Evolutionary conservation across 2,797 vertebrate species (phyloP).

Genomic region (Bovichtus variegatus): DNA sequence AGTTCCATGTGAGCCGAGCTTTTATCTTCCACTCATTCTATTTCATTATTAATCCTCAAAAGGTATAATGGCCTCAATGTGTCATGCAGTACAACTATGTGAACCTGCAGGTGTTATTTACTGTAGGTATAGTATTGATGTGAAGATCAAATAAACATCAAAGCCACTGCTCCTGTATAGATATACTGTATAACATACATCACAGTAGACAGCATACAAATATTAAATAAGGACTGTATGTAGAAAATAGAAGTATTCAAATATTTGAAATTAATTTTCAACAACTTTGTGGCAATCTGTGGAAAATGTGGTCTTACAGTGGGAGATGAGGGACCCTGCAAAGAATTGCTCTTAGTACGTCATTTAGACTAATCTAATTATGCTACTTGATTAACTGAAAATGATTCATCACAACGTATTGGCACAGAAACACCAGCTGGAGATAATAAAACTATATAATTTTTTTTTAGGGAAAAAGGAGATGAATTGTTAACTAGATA

Average conservation of each 20-base stretch:
- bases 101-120: slow-evolving; percentile 41
- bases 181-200: neutral
- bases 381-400: slow-evolving; percentile 2
- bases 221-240: neutral
- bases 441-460: no score
- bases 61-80: slow-evolving; percentile 45
- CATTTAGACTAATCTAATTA: slow-evolving; percentile 3
- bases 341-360: neutral
- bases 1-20: slow-evolving; percentile 12
- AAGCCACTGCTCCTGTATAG: slow-evolving; percentile 11
- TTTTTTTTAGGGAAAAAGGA: neutral
- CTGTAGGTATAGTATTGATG: slow-evolving; percentile 33
- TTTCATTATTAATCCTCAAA: slow-evolving; percentile 43
- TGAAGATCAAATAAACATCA: slow-evolving; percentile 53
- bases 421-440: slow-evolving; percentile 8
- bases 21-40: slow-evolving; percentile 35
- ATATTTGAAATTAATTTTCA: neutral
- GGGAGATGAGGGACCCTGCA: neutral
- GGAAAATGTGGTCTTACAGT: neutral
- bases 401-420: slow-evolving; percentile 1
- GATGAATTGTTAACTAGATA: neutral
- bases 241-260: neutral
- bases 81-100: slow-evolving; percentile 23
- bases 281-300: neutral
- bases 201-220: neutral